Percentiles rank a stretch among this genome's conserved stretches.
Evolutionary conservation across 2,888 invertebrate species (phyloP).

Genomic region (Hirtodrosophila trivittata): DNA sequence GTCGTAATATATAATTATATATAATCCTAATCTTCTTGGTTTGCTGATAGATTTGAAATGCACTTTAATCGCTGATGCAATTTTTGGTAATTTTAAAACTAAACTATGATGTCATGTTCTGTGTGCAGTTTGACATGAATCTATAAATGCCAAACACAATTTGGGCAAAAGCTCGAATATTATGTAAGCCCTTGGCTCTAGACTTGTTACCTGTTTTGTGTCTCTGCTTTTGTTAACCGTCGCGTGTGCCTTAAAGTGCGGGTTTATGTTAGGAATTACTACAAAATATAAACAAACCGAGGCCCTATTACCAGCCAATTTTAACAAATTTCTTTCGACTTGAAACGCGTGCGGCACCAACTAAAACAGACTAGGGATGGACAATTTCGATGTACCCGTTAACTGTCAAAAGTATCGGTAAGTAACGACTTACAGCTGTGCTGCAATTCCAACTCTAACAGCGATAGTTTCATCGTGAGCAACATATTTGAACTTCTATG

Average conservation of each 20-base stretch:
- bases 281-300: conserved; percentile 41
- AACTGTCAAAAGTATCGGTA: conserved; percentile 10
- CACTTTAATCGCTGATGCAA: conserved; percentile 2
- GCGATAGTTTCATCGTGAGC: background rate
- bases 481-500: too few species aligned
- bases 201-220: conserved; percentile 35
- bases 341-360: conserved; percentile 62
- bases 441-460: conserved; percentile 7
- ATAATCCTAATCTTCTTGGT: too few species aligned
- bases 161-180: conserved; percentile 45
- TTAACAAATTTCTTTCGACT: conserved; percentile 43
- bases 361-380: conserved; percentile 49
- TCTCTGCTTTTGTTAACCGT: conserved; percentile 25
- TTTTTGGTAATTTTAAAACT: conserved; percentile 22
- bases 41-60: too few species aligned
- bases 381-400: background rate
- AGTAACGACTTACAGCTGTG: background rate
- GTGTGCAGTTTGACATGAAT: conserved; percentile 41
- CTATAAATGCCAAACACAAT: conserved; percentile 34
- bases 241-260: conserved; percentile 8
- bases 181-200: conserved; percentile 51
- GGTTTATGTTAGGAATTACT: conserved; percentile 24
- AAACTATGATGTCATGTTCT: conserved; percentile 58
- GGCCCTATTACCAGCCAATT: conserved; percentile 18
- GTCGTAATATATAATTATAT: too few species aligned